phyloP scores from a whole-genome alignment of 1,140 invertebrate genomes.

The Aricia agestis region DNA sequence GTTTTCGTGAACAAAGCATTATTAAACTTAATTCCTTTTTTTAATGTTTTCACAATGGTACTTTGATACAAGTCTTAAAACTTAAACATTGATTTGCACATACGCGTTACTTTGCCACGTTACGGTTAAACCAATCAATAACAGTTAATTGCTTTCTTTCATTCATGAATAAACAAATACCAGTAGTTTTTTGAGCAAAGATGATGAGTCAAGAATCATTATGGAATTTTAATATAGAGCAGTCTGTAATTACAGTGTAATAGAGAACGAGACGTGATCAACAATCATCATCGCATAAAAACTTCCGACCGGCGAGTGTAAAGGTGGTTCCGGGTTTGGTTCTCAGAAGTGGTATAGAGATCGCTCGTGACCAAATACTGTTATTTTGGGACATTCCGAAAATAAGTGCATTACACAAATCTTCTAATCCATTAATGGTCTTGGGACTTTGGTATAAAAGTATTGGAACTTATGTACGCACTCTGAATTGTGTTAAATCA shows the following conservation, averaged over 20 bases:
- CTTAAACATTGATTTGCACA: too few species aligned
- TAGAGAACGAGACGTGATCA: constrained; percentile 8
- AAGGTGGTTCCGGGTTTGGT: constrained; percentile 20
- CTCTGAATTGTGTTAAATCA: too few species aligned
- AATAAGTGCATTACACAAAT: neutral
- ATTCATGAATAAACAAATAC: neutral
- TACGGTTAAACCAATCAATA: too few species aligned
- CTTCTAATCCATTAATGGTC: neutral
- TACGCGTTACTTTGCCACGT: too few species aligned
- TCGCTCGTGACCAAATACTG: neutral
- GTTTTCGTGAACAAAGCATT: neutral
- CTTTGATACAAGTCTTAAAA: too few species aligned
- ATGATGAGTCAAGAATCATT: neutral
- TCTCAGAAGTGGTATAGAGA: constrained; percentile 8
- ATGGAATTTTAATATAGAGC: neutral
- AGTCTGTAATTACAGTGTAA: neutral
- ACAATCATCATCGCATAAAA: constrained; percentile 12
- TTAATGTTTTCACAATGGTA: too few species aligned
- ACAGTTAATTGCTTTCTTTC: neutral
- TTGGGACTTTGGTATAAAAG: too few species aligned
- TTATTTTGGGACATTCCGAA: neutral
- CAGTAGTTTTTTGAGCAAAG: neutral
- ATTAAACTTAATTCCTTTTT: neutral
- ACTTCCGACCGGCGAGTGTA: constrained; percentile 6
- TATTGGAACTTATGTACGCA: too few species aligned